Evolutionary conservation across 1,140 invertebrate genomes (phyloP).

Genomic region (Wiebesia pumilae): DNA sequence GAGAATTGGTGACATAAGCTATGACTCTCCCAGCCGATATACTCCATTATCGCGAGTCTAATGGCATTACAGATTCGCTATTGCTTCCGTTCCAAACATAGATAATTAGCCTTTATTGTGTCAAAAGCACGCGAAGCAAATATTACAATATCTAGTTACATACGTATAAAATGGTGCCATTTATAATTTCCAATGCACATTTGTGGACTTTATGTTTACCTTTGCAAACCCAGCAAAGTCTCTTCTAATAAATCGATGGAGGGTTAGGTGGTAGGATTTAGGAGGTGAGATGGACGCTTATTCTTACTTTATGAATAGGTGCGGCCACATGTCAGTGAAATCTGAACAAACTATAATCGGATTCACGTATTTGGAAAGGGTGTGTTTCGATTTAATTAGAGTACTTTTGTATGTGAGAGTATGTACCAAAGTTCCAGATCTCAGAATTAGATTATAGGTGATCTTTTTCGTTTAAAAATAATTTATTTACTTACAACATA

Average conservation of each 20-base stretch:
- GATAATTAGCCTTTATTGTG: slow-evolving; percentile 20
- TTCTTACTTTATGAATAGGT: background rate
- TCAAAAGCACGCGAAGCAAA: background rate
- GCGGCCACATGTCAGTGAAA: background rate
- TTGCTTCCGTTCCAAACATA: background rate
- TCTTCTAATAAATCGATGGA: background rate
- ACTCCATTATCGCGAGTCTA: slow-evolving; percentile 43
- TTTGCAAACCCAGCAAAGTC: too few relatives aligned
- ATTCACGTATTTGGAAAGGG: background rate
- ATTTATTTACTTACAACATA: background rate
- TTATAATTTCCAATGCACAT: background rate
- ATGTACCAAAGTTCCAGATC: background rate
- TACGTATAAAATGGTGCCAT: background rate
- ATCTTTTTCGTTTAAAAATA: too few relatives aligned
- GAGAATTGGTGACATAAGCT: background rate
- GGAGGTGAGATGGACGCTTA: background rate
- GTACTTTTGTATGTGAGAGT: background rate
- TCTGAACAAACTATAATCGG: background rate
- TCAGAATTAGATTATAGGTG: background rate
- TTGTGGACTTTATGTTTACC: background rate
- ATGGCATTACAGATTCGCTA: slow-evolving; percentile 28
- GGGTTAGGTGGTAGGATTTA: background rate
- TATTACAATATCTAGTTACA: background rate
- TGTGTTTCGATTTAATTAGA: slow-evolving; percentile 24
- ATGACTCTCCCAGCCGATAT: background rate